These are phyloP conservation scores for Heliconius charithonia DNA, from an alignment of 2,888 invertebrate species.

Conservation along the genomic window DNA sequence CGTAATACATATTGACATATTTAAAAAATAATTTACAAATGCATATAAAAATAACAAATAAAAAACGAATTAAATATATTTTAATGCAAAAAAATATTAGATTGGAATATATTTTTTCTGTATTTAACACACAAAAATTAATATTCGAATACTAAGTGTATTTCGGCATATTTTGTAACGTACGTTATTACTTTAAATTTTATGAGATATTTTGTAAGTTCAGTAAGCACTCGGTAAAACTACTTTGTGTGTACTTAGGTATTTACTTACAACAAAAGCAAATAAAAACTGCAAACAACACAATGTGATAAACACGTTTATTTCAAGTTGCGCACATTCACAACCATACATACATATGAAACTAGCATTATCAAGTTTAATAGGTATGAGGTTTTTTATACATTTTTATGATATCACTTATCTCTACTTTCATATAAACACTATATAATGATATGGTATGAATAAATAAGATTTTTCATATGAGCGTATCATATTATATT, in stretches of 20 bases:
- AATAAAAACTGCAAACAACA: constrained; percentile 69
- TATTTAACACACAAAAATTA: not conserved
- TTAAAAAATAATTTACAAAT: no score
- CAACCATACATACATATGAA: constrained; percentile 65
- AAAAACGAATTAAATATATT: no score
- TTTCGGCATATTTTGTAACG: not conserved
- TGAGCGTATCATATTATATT: constrained; percentile 40
- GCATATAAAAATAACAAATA: no score
- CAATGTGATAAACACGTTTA: constrained; percentile 79
- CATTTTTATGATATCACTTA: constrained; percentile 41
- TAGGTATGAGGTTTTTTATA: constrained; percentile 37
- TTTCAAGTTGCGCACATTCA: constrained; percentile 60
- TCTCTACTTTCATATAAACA: constrained; percentile 45
- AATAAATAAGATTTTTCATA: constrained; percentile 45
- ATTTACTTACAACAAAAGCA: constrained; percentile 47
- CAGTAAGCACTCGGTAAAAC: constrained; percentile 24
- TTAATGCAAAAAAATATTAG: no score
- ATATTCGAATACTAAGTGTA: not conserved
- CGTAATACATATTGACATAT: no score
- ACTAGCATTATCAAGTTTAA: constrained; percentile 47
- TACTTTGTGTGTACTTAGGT: constrained; percentile 31
- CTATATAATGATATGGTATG: constrained; percentile 45
- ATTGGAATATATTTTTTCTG: not conserved
- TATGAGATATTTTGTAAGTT: constrained; percentile 23
- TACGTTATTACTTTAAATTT: constrained; percentile 14